Percentiles rank a stretch among this genome's conserved stretches.
These are phyloP conservation scores for Microtus oregoni DNA, from an alignment of 2,113 vertebrate species.

Conservation along the genomic window DNA sequence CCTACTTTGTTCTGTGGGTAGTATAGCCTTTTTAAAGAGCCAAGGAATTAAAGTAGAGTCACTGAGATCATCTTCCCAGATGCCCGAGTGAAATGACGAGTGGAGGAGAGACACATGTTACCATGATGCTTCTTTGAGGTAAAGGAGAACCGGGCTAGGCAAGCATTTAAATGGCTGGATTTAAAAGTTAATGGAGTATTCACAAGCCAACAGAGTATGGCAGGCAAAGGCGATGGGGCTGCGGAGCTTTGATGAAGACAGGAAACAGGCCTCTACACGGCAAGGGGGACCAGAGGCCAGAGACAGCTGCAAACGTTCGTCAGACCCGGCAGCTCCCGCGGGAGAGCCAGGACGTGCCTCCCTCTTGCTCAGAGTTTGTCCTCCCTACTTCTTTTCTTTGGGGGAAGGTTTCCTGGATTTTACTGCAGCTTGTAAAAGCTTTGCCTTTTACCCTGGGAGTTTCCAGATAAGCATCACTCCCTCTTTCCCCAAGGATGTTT, in stretches of 20 bases:
- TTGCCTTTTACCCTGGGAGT: not conserved
- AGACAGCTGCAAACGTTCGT: not conserved
- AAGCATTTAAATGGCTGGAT: not conserved
- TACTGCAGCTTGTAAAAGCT: slow-evolving; percentile 16
- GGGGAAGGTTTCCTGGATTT: not conserved
- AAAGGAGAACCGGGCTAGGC: not conserved
- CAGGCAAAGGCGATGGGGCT: not conserved
- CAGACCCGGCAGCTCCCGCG: not conserved
- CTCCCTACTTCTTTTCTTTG: not conserved
- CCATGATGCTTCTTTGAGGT: not conserved
- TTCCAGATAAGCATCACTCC: slow-evolving; percentile 56
- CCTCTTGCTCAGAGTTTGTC: not conserved
- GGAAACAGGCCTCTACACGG: not conserved
- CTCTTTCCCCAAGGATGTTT: not conserved
- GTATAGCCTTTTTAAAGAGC: not conserved
- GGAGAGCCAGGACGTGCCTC: not conserved
- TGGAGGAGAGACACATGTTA: not conserved
- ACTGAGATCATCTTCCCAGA: not conserved
- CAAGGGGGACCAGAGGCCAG: not conserved
- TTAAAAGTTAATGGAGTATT: slow-evolving; percentile 64
- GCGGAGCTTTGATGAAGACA: not conserved
- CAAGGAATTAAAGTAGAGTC: not conserved
- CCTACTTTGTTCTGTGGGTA: not conserved
- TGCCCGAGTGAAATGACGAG: not conserved
- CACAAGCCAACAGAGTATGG: not conserved